Percentiles rank a stretch among this genome's conserved stretches.
Evolutionary conservation across 2,888 invertebrate species (phyloP).

Genomic region (Eupithecia inturbata): DNA sequence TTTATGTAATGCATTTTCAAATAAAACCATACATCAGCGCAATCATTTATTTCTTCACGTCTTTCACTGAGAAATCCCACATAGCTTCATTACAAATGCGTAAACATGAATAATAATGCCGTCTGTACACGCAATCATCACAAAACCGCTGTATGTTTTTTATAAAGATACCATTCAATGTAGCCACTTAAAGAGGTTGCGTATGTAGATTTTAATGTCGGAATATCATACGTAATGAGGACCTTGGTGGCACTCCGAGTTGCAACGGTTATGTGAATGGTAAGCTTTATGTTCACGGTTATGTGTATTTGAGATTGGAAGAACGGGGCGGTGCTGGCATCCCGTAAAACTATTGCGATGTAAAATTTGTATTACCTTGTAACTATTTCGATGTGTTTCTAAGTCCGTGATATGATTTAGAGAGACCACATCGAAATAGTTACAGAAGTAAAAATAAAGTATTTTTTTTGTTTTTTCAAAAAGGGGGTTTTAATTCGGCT

Average conservation of each 20-base stretch:
- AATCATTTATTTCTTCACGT: neutral
- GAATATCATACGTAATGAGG: slow-evolving; percentile 34
- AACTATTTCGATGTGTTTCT: neutral
- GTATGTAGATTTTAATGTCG: slow-evolving; percentile 55
- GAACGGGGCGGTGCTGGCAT: slow-evolving; percentile 3
- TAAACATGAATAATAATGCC: neutral
- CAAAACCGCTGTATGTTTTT: neutral
- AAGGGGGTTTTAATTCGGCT: neutral
- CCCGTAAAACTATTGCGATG: neutral
- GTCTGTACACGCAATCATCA: neutral
- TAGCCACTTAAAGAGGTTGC: slow-evolving; percentile 52
- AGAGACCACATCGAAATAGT: neutral
- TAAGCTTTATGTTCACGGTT: slow-evolving; percentile 19
- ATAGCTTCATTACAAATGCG: slow-evolving; percentile 1
- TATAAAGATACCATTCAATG: slow-evolving; percentile 32
- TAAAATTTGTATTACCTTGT: neutral
- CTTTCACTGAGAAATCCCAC: neutral
- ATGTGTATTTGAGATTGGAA: slow-evolving; percentile 20
- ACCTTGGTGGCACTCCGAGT: slow-evolving; percentile 23
- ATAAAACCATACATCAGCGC: neutral
- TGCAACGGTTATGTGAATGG: slow-evolving; percentile 29
- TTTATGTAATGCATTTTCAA: neutral
- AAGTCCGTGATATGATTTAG: neutral
- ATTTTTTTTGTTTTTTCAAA: neutral
- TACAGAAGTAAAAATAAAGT: neutral